These are phyloP conservation scores for Thrips palmi DNA, from an alignment of 1,140 invertebrate species.

Conservation along the genomic window DNA sequence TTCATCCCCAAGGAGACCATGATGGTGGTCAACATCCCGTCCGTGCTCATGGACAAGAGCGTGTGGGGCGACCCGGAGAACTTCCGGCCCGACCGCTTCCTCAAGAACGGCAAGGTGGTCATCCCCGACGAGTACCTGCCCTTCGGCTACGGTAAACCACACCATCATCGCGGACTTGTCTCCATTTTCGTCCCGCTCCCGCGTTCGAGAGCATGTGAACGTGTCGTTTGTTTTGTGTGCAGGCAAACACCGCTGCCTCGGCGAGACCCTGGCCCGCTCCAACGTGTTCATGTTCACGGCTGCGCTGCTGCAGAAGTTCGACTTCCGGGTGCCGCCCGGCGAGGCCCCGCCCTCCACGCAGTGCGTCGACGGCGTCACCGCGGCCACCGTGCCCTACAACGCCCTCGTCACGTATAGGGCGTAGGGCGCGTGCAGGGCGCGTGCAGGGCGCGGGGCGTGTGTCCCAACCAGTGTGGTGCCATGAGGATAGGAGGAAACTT, in stretches of 20 bases:
- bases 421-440: conserved; percentile 17
- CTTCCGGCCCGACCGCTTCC: conserved; percentile 61
- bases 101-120: conserved; percentile 37
- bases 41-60: conserved; percentile 47
- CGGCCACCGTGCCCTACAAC: conserved; percentile 46
- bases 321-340: conserved; percentile 39
- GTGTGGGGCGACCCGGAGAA: conserved; percentile 49
- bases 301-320: conserved; percentile 57
- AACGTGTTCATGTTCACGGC: conserved; percentile 73
- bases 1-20: conserved; percentile 66
- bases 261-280: conserved; percentile 61
- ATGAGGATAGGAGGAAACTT: too few species aligned
- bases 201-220: background rate
- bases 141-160: conserved; percentile 47
- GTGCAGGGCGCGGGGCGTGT: too few species aligned
- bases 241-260: conserved; percentile 69
- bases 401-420: conserved; percentile 36
- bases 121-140: conserved; percentile 54
- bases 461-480: too few species aligned
- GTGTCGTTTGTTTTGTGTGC: conserved; percentile 12
- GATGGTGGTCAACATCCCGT: conserved; percentile 64
- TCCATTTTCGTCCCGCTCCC: too few species aligned
- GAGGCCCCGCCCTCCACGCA: conserved; percentile 38
- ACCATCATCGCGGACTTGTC: too few species aligned
- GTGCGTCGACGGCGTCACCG: conserved; percentile 51